Conservation (phyloP, 2,113 vertebrate species). For the Gorsachius goisagi region DNA sequence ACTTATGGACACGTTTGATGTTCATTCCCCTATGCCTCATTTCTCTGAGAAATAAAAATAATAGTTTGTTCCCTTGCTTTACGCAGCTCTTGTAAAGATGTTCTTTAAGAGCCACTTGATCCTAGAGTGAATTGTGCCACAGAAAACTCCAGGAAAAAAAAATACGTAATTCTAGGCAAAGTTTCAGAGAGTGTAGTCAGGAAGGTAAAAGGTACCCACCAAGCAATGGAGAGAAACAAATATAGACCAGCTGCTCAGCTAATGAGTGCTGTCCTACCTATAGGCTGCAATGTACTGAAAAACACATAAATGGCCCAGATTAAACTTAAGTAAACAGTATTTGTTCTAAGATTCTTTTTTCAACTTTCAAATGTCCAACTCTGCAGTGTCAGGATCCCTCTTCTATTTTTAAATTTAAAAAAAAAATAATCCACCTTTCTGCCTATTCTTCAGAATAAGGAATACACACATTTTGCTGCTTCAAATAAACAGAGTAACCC, state of each 20-base stretch:
- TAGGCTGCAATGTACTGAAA: background rate
- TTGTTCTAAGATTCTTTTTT: background rate
- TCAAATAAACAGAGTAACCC: background rate
- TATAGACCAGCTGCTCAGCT: background rate
- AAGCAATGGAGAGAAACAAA: background rate
- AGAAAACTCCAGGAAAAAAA: background rate
- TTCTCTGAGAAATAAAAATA: background rate
- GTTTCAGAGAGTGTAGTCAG: background rate
- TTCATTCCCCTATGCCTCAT: background rate
- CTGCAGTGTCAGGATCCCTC: background rate
- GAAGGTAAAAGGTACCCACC: background rate
- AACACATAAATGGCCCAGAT: background rate
- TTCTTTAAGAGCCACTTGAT: background rate
- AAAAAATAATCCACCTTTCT: background rate
- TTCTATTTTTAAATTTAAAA: background rate
- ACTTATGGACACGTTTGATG: accelerated
- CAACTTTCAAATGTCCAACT: background rate
- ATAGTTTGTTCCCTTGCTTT: background rate
- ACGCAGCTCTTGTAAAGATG: background rate
- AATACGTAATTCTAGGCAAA: background rate
- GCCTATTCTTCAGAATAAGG: background rate
- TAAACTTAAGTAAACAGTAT: background rate
- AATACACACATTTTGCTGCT: background rate
- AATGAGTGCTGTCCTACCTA: background rate
- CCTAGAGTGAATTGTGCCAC: background rate